Percentiles rank a stretch among this genome's conserved stretches.
Evolutionary conservation across 2,888 invertebrate genomes (phyloP).

Genomic region (Metellina segmentata): DNA sequence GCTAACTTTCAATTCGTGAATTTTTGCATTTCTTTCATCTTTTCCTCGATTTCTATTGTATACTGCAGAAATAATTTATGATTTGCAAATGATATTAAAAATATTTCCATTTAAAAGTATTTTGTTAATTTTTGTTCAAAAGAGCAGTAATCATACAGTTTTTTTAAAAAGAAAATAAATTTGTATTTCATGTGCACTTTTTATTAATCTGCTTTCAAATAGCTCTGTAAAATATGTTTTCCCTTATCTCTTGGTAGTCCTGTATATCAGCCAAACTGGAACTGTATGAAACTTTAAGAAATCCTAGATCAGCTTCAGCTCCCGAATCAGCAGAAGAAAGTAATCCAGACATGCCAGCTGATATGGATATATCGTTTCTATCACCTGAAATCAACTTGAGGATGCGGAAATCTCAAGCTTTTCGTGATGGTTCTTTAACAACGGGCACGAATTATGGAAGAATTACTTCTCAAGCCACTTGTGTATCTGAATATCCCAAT

Average conservation of each 20-base stretch:
- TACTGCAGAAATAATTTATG: no score
- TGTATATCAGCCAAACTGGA: slow-evolving; percentile 4
- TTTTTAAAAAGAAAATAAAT: not conserved
- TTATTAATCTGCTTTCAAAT: not conserved
- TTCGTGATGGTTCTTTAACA: no score
- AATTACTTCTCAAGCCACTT: no score
- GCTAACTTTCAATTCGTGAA: no score
- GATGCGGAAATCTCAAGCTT: not conserved
- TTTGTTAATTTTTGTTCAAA: not conserved
- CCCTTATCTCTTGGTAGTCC: slow-evolving; percentile 16
- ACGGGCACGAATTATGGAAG: no score
- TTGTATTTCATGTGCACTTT: no score
- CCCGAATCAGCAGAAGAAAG: not conserved
- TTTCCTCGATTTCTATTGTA: no score
- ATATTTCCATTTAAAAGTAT: not conserved
- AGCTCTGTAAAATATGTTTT: not conserved
- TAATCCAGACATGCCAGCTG: not conserved
- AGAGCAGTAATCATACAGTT: not conserved
- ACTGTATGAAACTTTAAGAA: not conserved
- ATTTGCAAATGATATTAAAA: no score
- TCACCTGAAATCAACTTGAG: not conserved
- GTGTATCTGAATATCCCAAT: no score
- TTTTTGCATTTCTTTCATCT: no score
- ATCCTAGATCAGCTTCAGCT: not conserved
- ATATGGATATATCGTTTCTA: slow-evolving; percentile 10